Evolutionary conservation across 2,797 vertebrate genomes (phyloP), one percentile per base, ranked within the genome.

Genomic region (Urocyon cinereoargenteus): DNA sequence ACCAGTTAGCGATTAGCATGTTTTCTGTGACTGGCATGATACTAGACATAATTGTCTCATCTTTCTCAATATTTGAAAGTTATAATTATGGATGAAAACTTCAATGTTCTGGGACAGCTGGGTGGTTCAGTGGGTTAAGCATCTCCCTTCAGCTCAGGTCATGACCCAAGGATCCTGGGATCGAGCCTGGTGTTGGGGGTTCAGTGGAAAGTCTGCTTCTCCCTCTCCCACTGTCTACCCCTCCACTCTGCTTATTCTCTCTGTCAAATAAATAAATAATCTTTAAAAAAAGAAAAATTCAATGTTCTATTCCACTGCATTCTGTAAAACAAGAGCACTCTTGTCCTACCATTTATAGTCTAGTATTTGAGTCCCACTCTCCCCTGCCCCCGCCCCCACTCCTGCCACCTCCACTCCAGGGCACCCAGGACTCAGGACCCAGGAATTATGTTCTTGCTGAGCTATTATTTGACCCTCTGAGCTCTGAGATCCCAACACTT

Each of bases 51-150:
- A 86, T 70, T 31, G 21, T 21, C 31, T 68, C 13, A 2, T 49
- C 45, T 93, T 93, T 93, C 61, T 57, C 53, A 62, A 36, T 59
- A 81, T 90, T 88, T 81, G 21, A 94, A 84, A 81, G 28, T n/a
- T 86, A 3, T 28, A 34, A 90, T 78, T 72, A 45, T 26, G 16
- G 8, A 49, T 59, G 86, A 31, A 87, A 93, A 49, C 62, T 62
- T 72, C 86, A 22, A 31, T 55, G 36, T 66, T 77, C 31, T 36
- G 26, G 66, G 18, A 9, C 3, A 11, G n/a, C 66, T 19, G 16
- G 66, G n/a, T 34, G n/a, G 66, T 16, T 68, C 66, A 19, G 64
- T 34, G 31, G 19, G 61, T 62, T 64, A 64, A 68, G n/a, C n/a
- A 34, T 34, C 66, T 34, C 31, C n/a, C 66, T 68, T 19, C n/a